Conservation (phyloP, 2,113 vertebrate genomes). For the Anser cygnoides region DNA sequence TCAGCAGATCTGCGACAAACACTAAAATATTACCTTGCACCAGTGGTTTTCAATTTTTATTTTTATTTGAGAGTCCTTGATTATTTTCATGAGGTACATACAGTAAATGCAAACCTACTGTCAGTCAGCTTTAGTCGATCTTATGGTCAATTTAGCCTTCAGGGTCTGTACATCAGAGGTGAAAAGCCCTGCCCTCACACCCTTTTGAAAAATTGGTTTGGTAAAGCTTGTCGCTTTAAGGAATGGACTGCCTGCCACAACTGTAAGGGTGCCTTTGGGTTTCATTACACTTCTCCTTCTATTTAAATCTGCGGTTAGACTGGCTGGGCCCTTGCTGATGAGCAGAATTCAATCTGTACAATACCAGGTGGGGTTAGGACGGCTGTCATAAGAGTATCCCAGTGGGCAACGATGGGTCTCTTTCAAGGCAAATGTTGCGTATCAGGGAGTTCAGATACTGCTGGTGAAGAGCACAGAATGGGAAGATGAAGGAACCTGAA, state of each 20-base stretch:
- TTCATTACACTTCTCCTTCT: neutral
- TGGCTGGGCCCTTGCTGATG: neutral
- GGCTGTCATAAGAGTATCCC: neutral
- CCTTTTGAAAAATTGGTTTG: neutral
- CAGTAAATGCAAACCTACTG: neutral
- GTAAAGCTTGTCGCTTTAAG: neutral
- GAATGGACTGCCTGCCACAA: neutral
- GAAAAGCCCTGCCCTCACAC: neutral
- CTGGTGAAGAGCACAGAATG: neutral
- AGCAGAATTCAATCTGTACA: constrained; percentile 4
- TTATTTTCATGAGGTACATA: neutral
- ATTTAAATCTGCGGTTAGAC: constrained; percentile 5
- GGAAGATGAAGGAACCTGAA: neutral
- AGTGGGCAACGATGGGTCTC: neutral
- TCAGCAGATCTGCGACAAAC: neutral
- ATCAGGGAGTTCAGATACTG: neutral
- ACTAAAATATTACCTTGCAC: neutral
- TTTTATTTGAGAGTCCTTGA: neutral
- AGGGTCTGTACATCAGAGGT: neutral
- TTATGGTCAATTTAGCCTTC: neutral
- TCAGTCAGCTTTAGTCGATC: neutral
- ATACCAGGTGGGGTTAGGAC: neutral
- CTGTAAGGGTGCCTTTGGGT: neutral
- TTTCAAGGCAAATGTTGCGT: neutral
- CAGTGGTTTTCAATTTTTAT: neutral